phyloP scores from a whole-genome alignment of 1,140 invertebrate genomes.

The Drosophila melanica region DNA sequence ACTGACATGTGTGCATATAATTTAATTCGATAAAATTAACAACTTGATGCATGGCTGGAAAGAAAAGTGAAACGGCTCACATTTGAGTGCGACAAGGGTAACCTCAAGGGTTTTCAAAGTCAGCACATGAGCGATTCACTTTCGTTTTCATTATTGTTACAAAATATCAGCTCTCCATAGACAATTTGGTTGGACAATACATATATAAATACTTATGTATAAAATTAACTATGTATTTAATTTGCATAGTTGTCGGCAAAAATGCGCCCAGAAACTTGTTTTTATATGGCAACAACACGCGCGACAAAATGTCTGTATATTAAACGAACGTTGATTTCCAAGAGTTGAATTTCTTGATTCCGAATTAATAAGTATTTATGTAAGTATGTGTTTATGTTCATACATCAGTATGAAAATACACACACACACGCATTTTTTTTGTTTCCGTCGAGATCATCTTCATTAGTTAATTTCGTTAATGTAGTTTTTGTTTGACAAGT shows the following conservation, averaged over 20 bases:
- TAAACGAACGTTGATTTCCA: conserved; percentile 62
- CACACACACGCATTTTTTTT: conserved; percentile 1
- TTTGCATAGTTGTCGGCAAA: conserved; percentile 73
- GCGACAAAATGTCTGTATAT: conserved; percentile 74
- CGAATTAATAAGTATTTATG: conserved; percentile 35
- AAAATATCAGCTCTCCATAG: conserved; percentile 58
- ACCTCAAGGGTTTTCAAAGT: conserved; percentile 63
- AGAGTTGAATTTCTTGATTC: conserved; percentile 77
- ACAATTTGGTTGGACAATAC: conserved; percentile 40
- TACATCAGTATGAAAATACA: neutral
- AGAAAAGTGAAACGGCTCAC: conserved; percentile 66
- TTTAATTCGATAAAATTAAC: conserved; percentile 74
- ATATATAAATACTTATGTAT: conserved; percentile 37
- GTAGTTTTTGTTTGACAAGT: conserved; percentile 57
- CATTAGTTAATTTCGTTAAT: conserved; percentile 80
- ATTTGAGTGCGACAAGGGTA: conserved; percentile 62
- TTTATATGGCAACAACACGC: conserved; percentile 51
- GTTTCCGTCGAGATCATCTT: conserved; percentile 62
- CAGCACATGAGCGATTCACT: conserved; percentile 56
- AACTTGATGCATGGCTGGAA: conserved; percentile 39
- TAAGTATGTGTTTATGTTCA: neutral
- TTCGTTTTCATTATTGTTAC: conserved; percentile 74
- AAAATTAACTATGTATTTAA: conserved; percentile 64
- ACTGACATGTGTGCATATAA: conserved; percentile 34
- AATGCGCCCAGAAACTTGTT: conserved; percentile 68